phyloP scores from a whole-genome alignment of 2,888 invertebrate species.

The Apodemia arnacis region DNA sequence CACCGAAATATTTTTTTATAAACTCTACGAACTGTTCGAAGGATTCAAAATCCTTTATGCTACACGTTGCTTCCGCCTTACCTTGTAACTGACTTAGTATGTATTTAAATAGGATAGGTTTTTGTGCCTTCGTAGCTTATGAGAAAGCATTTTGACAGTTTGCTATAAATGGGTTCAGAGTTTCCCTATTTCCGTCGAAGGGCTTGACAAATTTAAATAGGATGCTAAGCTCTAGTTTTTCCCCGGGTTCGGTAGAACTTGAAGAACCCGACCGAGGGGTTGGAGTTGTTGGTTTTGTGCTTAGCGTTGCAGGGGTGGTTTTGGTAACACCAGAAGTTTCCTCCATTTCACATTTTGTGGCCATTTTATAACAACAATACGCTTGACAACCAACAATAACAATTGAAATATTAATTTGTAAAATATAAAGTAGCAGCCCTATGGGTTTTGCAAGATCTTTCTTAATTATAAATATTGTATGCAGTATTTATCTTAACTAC shows the following conservation, averaged over 20 bases:
- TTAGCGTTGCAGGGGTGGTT: not conserved
- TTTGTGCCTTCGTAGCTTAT: not conserved
- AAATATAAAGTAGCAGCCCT: conserved; percentile 1
- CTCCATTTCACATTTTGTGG: not conserved
- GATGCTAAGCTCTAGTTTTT: not conserved
- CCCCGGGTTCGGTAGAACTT: not conserved
- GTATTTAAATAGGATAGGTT: not conserved
- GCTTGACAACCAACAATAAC: not conserved
- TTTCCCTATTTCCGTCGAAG: not conserved
- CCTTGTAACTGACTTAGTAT: conserved; percentile 7
- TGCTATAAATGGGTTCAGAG: not conserved
- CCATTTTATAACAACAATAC: not conserved
- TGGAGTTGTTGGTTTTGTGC: not conserved
- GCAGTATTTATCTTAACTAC: not conserved
- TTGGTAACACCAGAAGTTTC: not conserved
- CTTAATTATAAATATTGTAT: no score
- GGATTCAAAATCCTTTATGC: not conserved
- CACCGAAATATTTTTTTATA: not conserved
- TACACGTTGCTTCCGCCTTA: not conserved
- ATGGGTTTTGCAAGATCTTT: not conserved
- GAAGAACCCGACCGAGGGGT: not conserved
- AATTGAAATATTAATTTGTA: not conserved
- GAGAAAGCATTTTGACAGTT: not conserved
- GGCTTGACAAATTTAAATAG: not conserved
- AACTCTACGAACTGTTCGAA: not conserved